Evolutionary conservation across 2,113 vertebrate species (phyloP).

Genomic region (Columba livia): DNA sequence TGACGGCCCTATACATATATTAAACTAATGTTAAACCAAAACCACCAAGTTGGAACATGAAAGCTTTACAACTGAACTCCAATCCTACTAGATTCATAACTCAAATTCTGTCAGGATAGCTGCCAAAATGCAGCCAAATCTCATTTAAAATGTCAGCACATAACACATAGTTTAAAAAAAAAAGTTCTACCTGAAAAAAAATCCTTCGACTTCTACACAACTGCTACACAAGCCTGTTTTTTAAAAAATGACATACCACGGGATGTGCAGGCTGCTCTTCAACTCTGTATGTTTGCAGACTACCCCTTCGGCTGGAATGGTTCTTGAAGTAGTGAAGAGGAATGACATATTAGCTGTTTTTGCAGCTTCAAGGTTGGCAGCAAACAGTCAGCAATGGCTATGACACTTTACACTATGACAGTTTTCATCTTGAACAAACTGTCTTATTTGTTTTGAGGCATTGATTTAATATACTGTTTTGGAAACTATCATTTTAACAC

Average conservation of each 20-base stretch:
- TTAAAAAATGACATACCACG: slow-evolving; percentile 78
- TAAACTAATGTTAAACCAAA: background rate
- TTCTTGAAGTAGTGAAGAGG: slow-evolving; percentile 67
- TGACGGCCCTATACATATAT: background rate
- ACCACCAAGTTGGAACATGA: background rate
- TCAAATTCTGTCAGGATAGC: background rate
- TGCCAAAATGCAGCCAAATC: background rate
- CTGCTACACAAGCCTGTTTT: background rate
- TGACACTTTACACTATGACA: background rate
- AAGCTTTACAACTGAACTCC: background rate
- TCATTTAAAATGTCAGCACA: background rate
- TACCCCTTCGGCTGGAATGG: slow-evolving; percentile 86
- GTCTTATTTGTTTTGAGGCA: background rate
- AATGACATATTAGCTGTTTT: background rate
- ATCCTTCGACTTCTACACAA: background rate
- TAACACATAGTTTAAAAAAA: background rate
- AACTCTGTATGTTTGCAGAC: slow-evolving; percentile 75
- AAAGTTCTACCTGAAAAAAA: background rate
- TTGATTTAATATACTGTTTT: background rate
- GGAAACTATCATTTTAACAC: background rate
- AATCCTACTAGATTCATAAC: background rate
- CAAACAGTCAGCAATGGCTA: background rate
- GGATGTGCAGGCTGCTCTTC: slow-evolving; percentile 89
- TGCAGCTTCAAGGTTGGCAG: background rate
- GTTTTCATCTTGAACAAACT: background rate